phyloP scores from a whole-genome alignment of 2,888 invertebrate genomes.

The Malthinus seriepunctatus region DNA sequence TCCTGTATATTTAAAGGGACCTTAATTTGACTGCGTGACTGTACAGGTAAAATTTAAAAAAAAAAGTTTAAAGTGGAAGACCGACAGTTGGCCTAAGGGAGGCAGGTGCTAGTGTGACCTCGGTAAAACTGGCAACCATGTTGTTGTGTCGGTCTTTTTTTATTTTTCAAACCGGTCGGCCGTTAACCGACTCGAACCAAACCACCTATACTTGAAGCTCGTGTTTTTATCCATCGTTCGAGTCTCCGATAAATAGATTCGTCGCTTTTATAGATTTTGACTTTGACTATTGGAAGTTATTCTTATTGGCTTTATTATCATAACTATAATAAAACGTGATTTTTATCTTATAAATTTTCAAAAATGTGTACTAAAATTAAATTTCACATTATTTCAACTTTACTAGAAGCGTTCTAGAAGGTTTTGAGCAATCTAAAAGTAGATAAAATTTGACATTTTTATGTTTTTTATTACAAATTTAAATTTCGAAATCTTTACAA shows the following conservation, averaged over 20 bases:
- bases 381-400: too few species aligned
- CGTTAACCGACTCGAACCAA: slow-evolving; percentile 11
- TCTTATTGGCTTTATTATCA: slow-evolving; percentile 6
- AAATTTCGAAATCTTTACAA: too few species aligned
- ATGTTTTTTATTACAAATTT: too few species aligned
- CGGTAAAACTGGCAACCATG: slow-evolving; percentile 23
- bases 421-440: too few species aligned
- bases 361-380: too few species aligned
- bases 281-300: slow-evolving; percentile 11
- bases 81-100: slow-evolving; percentile 21
- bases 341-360: background rate
- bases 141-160: slow-evolving; percentile 16
- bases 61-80: slow-evolving; percentile 10
- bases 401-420: too few species aligned
- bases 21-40: slow-evolving; percentile 6
- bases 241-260: slow-evolving; percentile 22
- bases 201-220: slow-evolving; percentile 20
- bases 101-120: slow-evolving; percentile 31
- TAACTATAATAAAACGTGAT: background rate
- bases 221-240: slow-evolving; percentile 25
- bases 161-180: slow-evolving; percentile 26
- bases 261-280: slow-evolving; percentile 17
- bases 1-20: slow-evolving; percentile 12
- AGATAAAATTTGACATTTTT: too few species aligned
- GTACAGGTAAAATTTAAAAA: slow-evolving; percentile 15